Percentiles rank a stretch among this genome's conserved stretches.
These are phyloP conservation scores for Leucania comma DNA, from an alignment of 2,888 invertebrate genomes.

Conservation along the genomic window DNA sequence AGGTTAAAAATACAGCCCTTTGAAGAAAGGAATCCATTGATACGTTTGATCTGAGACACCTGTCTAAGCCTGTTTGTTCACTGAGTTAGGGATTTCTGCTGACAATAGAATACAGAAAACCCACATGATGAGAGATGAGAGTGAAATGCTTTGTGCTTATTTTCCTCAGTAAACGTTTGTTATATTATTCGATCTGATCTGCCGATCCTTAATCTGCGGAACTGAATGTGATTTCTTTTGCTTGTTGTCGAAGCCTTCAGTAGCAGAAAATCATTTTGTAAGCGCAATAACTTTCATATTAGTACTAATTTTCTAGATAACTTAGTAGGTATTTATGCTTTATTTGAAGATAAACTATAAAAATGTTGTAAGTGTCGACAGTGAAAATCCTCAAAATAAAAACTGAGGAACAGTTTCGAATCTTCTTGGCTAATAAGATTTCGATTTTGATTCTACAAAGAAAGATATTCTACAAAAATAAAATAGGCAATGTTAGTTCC, in stretches of 20 bases:
- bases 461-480: conserved; percentile 4
- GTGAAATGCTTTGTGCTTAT: conserved; percentile 54
- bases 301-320: conserved; percentile 27
- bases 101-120: conserved; percentile 59
- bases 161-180: conserved; percentile 47
- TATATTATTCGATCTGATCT: conserved; percentile 50
- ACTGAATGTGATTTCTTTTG: conserved; percentile 30
- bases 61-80: conserved; percentile 60
- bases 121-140: conserved; percentile 50
- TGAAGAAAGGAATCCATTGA: conserved; percentile 53
- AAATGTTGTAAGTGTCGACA: neutral
- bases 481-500: conserved; percentile 24
- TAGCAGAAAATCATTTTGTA: conserved; percentile 3
- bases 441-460: neutral
- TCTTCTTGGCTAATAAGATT: neutral
- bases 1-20: conserved; percentile 39
- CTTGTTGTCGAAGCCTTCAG: neutral
- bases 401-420: neutral
- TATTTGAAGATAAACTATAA: conserved; percentile 8
- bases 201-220: conserved; percentile 26
- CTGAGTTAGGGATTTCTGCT: conserved; percentile 59
- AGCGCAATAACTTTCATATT: neutral
- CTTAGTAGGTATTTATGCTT: conserved; percentile 11
- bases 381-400: neutral
- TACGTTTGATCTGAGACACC: conserved; percentile 59